Conservation (phyloP, 2,888 invertebrate species). For the Chrysolina americana region DNA sequence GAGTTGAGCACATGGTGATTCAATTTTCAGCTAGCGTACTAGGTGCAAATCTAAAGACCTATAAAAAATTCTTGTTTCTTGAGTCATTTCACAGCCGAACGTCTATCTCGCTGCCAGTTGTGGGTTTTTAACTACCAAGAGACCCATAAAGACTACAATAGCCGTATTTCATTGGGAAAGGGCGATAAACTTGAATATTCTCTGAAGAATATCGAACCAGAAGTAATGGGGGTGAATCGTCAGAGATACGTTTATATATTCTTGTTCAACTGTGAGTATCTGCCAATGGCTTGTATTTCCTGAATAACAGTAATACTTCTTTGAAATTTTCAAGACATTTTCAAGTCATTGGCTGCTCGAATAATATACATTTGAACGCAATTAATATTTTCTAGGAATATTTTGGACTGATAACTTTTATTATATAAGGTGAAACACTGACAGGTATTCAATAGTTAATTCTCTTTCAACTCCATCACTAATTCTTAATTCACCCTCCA, state of each 20-base stretch:
- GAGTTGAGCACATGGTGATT: neutral
- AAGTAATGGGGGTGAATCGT: neutral
- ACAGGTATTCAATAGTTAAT: no score
- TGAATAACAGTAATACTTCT: no score
- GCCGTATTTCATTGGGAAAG: constrained; percentile 6
- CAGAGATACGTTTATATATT: neutral
- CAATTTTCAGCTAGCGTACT: neutral
- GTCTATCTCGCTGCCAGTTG: neutral
- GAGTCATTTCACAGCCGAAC: neutral
- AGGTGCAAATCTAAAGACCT: neutral
- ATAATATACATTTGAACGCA: no score
- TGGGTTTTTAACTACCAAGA: neutral
- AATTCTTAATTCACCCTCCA: no score
- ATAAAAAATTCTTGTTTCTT: neutral
- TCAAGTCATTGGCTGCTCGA: no score
- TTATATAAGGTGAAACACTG: no score
- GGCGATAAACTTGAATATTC: neutral
- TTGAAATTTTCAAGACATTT: no score
- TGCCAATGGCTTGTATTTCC: no score
- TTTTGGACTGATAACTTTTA: no score
- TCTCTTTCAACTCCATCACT: no score
- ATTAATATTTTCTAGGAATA: no score
- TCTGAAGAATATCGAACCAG: neutral
- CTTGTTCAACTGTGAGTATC: neutral
- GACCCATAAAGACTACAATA: neutral